Evolutionary conservation across 2,797 vertebrate species (phyloP), one percentile per base, ranked within the genome.

Genomic region (Gadopsis marmoratus): DNA sequence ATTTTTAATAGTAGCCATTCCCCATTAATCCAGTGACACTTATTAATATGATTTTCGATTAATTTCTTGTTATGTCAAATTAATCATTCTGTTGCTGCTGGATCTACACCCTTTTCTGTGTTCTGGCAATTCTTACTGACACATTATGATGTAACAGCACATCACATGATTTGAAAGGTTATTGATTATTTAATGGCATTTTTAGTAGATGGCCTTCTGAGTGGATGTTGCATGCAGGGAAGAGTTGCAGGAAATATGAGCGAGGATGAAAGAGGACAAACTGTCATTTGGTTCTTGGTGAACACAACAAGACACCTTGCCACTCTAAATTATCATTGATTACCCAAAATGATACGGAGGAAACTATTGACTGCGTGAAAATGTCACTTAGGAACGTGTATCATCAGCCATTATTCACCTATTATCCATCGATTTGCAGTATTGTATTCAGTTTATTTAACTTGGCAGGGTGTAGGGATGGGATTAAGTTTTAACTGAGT

Each of bases 271-370:
- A 71, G 71, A 88, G 69, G 72, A 88, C 75, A 83, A 87, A 71
- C 48, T 76, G 71, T 79, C 54, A 77, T 81, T 71, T 6, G 12
- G 73, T 65, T 51, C 66, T 65, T 51, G n/a, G 53, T 79, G 81
- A 81, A 79, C 55, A 79, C 68, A 82, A 78, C 63, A 76, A 83
- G 81, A 85, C 85, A 89, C 81, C 63, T 83, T 81, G 81, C 62
- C 76, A 72, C 60, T 84, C 54, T 74, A 77, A 82, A 79, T 87
- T 64, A 83, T 68, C 79, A 86, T 83, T 81, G 88, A 88, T 88
- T 82, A 74, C 58, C 61, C 56, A 74, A 87, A 86, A 89, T 79
- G 77, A 81, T 67, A 31, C 13, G 0, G 13, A 81, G 48, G 26
- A 79, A 83, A 81, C 83, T 81, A 84, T 82, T 78, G 86, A 86